Evolutionary conservation across 2,797 vertebrate genomes (phyloP), one percentile per base, ranked within the genome.

Genomic region (Botia almorhae): DNA sequence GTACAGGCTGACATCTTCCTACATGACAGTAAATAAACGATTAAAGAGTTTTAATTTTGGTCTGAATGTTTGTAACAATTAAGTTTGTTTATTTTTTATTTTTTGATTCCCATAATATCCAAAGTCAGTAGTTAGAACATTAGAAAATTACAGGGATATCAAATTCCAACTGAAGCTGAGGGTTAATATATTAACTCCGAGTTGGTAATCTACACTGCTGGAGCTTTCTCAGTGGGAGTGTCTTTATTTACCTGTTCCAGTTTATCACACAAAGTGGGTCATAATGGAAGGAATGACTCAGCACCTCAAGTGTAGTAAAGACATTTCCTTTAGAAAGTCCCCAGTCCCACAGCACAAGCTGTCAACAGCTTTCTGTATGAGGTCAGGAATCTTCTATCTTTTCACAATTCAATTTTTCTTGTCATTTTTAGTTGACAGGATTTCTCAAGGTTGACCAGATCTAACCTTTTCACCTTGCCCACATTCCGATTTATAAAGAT

Each of bases 231-330:
- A 19, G 7, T 75, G 68, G 84, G 78, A 83, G 84, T 79, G 81
- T 78, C 81, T 56, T 67, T 85, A 73, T 83, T 85, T 85, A 83
- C 81, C 79, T 83, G 71, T 74, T 26, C 75, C n/a, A 73, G 16
- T 78, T 69, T 80, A 74, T 77, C 58, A 33, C 60, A 70, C 14
- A 36, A 21, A 39, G 76, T 67, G 29, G 43, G 61, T 69, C 58
- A 8, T 10, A 8, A 78, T 61, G 61, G 67, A 78, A 70, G 81
- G 23, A 83, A 74, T 85, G 82, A 83, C 72, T 81, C 84, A 69
- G 71, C 84, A 83, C 23, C 26, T 83, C 51, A 23, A 39, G 64
- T 16, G 39, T 21, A 67, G 7, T 81, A 46, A n/a, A 0, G 39
- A 53, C 74, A 74, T 68, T 74, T 69, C 39, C 70, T 60, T 58